These are phyloP conservation scores for Frankliniella fusca DNA, from an alignment of 2,888 invertebrate species.

Conservation along the genomic window DNA sequence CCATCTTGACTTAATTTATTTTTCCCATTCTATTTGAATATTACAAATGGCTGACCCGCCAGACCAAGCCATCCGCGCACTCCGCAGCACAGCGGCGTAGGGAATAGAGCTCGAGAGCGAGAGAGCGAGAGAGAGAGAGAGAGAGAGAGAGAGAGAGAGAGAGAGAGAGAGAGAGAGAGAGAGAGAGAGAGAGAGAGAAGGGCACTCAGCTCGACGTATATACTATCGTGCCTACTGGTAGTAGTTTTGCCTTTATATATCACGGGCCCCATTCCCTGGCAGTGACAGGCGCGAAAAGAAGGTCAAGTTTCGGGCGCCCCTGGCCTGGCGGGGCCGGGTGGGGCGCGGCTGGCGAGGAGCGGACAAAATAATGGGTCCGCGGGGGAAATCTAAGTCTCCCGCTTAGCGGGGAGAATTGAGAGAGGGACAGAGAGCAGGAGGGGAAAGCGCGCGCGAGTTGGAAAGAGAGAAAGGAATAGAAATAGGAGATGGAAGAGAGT, in stretches of 20 bases:
- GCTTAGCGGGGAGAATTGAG: background rate
- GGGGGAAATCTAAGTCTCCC: background rate
- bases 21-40: constrained; percentile 21
- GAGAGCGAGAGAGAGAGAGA: no score
- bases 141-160: no score
- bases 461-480: no score
- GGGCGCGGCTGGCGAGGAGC: background rate
- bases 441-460: no score
- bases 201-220: background rate
- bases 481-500: no score
- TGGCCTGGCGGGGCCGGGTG: background rate
- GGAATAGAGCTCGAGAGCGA: no score
- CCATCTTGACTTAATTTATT: constrained; percentile 12
- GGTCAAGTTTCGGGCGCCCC: constrained; percentile 15
- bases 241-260: constrained; percentile 18
- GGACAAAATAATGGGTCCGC: background rate
- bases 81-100: background rate
- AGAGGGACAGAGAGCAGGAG: no score
- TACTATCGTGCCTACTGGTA: background rate
- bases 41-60: constrained; percentile 10
- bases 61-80: no score
- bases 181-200: background rate
- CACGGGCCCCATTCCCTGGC: background rate
- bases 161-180: background rate
- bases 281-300: constrained; percentile 7